Conservation (phyloP, 2,797 vertebrate genomes). For the Lepus oiostolus region DNA sequence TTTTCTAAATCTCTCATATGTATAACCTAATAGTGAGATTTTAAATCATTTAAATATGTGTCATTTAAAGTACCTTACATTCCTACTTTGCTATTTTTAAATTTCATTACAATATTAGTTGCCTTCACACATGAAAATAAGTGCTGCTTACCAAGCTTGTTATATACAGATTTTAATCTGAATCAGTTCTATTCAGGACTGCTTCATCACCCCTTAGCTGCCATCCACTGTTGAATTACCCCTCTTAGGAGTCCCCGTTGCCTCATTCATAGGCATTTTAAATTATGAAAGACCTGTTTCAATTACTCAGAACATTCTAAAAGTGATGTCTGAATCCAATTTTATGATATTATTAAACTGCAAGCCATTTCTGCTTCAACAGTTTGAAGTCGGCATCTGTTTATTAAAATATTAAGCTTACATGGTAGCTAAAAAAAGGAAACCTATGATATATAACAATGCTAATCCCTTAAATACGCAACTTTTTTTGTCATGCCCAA, state of each 20-base stretch:
- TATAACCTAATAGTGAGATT: neutral
- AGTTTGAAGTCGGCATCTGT: neutral
- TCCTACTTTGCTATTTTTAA: neutral
- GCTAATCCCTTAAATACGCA: neutral
- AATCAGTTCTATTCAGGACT: conserved; percentile 15
- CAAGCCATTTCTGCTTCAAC: conserved; percentile 39
- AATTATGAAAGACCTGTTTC: conserved; percentile 58
- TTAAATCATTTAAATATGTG: neutral
- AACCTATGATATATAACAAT: neutral
- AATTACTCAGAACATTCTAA: conserved; percentile 47
- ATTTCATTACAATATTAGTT: neutral
- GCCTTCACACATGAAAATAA: neutral
- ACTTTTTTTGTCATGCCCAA: neutral
- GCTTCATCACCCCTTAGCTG: neutral
- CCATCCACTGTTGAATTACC: conserved; percentile 14
- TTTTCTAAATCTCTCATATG: neutral
- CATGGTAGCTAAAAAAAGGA: neutral
- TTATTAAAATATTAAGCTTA: neutral
- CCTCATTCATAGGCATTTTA: conserved; percentile 63
- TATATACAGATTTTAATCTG: neutral
- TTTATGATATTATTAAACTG: conserved; percentile 65
- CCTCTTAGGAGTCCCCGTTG: conserved; percentile 57
- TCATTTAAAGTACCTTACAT: neutral
- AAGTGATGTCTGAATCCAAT: conserved; percentile 2
- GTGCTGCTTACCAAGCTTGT: neutral